phyloP scores from a whole-genome alignment of 2,113 vertebrate species.

The Leptocoma aspasia region DNA sequence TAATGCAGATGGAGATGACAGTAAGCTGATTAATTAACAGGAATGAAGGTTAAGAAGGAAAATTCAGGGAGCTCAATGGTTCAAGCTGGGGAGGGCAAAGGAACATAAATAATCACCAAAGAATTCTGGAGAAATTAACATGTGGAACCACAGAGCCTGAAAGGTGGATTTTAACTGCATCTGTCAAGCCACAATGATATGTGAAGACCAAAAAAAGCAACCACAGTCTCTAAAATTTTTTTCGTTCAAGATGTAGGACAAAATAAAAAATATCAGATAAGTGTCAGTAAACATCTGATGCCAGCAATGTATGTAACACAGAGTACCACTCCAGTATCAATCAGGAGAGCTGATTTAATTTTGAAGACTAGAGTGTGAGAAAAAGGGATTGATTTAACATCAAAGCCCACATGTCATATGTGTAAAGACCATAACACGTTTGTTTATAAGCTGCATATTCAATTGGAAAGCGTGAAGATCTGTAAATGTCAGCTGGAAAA shows the following conservation, averaged over 20 bases:
- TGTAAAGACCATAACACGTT: background rate
- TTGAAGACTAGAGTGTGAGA: background rate
- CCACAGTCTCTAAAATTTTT: background rate
- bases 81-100: background rate
- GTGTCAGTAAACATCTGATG: background rate
- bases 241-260: background rate
- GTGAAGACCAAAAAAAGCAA: background rate
- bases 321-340: background rate
- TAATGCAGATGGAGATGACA: background rate
- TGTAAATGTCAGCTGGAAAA: background rate
- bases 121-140: conserved; percentile 5
- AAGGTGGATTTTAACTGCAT: background rate
- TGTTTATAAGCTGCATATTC: background rate
- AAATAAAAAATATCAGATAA: background rate
- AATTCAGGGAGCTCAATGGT: conserved; percentile 26
- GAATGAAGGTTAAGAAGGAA: conserved; percentile 30
- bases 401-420: background rate
- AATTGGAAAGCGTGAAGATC: background rate
- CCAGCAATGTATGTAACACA: background rate
- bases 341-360: background rate
- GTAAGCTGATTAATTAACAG: conserved; percentile 27
- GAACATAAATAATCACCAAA: conserved; percentile 35
- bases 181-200: background rate
- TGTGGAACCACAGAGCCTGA: background rate
- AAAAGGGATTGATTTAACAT: background rate